A percentile compares a stretch with the other conserved stretches of the same genome.
Conservation (phyloP, 2,888 invertebrate species). For the Orchesellides sinensis region DNA sequence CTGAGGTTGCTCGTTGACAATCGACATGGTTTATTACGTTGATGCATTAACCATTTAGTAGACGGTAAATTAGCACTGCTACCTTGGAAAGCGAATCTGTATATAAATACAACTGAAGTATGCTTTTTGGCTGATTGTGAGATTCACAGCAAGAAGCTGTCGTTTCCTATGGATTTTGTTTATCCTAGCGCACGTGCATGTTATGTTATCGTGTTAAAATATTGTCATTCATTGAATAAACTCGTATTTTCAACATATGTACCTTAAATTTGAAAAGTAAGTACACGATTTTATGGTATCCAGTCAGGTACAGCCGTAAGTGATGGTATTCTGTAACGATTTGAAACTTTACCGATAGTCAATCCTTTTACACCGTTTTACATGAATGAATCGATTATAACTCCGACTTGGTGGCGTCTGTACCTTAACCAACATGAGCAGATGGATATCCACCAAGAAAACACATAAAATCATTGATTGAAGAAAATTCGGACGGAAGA, state of each 20-base stretch:
- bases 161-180: slow-evolving; percentile 70
- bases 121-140: slow-evolving; percentile 47
- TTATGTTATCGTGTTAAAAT: too few species aligned
- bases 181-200: slow-evolving; percentile 69
- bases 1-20: slow-evolving; percentile 49
- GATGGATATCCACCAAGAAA: slow-evolving; percentile 48
- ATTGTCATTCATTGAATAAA: too few species aligned
- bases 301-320: too few species aligned
- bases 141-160: slow-evolving; percentile 47
- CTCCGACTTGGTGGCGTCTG: slow-evolving; percentile 62
- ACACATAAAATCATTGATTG: slow-evolving; percentile 62
- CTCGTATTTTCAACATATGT: too few species aligned
- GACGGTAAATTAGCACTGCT: slow-evolving; percentile 50
- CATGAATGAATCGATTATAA: slow-evolving; percentile 62
- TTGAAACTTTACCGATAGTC: too few species aligned
- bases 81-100: slow-evolving; percentile 41
- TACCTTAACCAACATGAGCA: slow-evolving; percentile 29
- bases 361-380: too few species aligned
- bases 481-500: slow-evolving; percentile 63
- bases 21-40: too few species aligned
- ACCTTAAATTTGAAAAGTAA: too few species aligned
- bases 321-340: too few species aligned
- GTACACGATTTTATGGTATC: too few species aligned
- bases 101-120: slow-evolving; percentile 13
- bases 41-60: too few species aligned